Percentiles rank a stretch among this genome's conserved stretches.
phyloP scores from a whole-genome alignment of 1,140 invertebrate genomes.

The Bombus confusus region DNA sequence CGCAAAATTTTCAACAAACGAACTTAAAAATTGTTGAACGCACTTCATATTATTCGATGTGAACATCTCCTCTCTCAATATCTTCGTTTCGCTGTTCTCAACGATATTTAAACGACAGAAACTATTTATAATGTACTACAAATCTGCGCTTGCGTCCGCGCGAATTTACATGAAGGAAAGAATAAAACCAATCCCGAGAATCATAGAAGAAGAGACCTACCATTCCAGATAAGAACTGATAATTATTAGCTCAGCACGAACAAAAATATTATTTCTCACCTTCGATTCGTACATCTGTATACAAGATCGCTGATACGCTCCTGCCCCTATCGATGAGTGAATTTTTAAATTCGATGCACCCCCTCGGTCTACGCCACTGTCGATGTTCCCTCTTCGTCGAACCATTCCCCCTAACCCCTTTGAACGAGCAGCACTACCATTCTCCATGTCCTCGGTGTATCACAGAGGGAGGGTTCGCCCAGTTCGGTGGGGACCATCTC shows the following conservation, averaged over 20 bases:
- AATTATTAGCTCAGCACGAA: not conserved
- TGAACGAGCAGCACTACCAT: constrained; percentile 6
- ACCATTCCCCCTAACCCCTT: not conserved
- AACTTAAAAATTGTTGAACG: too few relatives aligned
- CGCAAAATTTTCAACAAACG: too few relatives aligned
- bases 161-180: too few relatives aligned
- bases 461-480: constrained; percentile 35
- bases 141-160: too few relatives aligned
- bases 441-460: constrained; percentile 24
- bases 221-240: too few relatives aligned
- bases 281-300: not conserved
- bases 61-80: too few relatives aligned
- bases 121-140: too few relatives aligned
- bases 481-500: constrained; percentile 36
- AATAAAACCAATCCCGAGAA: too few relatives aligned
- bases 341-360: constrained; percentile 45
- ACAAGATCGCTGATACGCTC: constrained; percentile 5
- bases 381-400: constrained; percentile 21
- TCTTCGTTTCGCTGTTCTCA: too few relatives aligned
- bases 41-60: too few relatives aligned
- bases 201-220: too few relatives aligned
- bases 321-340: not conserved
- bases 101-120: too few relatives aligned
- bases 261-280: constrained; percentile 27
- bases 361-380: constrained; percentile 62